Evolutionary conservation across 1,140 invertebrate species (phyloP).

Genomic region (Araneus ventricosus): DNA sequence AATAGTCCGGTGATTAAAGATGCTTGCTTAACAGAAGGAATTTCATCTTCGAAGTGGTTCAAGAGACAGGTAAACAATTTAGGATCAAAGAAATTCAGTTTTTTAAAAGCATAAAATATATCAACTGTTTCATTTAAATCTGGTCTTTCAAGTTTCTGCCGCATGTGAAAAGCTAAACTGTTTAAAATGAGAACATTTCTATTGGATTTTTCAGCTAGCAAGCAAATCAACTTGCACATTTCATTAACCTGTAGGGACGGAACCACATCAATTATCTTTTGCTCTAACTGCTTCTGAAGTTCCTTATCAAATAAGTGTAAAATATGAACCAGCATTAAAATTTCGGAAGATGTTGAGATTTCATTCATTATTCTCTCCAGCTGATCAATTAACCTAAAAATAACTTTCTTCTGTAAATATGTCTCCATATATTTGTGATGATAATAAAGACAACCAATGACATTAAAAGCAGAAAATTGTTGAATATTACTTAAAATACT

Average conservation of each 20-base stretch:
- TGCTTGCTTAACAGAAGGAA: neutral
- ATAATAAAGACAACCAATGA: slow-evolving; percentile 51
- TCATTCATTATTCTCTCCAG: neutral
- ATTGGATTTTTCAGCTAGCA: slow-evolving; percentile 47
- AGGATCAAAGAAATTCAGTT: slow-evolving; percentile 48
- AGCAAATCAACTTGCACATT: slow-evolving; percentile 37
- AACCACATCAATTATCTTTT: slow-evolving; percentile 21
- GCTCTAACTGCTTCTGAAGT: neutral
- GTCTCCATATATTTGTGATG: slow-evolving; percentile 46
- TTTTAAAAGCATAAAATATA: slow-evolving; percentile 48
- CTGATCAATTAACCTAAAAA: neutral
- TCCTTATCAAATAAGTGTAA: slow-evolving; percentile 38
- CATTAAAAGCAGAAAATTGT: neutral
- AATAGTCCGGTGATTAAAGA: slow-evolving; percentile 41
- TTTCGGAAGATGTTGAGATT: slow-evolving; percentile 1
- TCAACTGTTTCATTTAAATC: slow-evolving; percentile 42
- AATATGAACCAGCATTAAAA: slow-evolving; percentile 56
- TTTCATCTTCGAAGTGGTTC: neutral
- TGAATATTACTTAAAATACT: slow-evolving; percentile 1
- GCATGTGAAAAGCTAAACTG: slow-evolving; percentile 27
- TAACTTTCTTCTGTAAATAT: slow-evolving; percentile 59
- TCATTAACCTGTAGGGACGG: slow-evolving; percentile 32
- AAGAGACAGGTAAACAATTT: neutral
- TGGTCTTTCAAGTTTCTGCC: slow-evolving; percentile 19
- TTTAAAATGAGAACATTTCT: slow-evolving; percentile 56